Evolutionary conservation across 1,140 invertebrate species (phyloP).

Genomic region (Mercenaria mercenaria): DNA sequence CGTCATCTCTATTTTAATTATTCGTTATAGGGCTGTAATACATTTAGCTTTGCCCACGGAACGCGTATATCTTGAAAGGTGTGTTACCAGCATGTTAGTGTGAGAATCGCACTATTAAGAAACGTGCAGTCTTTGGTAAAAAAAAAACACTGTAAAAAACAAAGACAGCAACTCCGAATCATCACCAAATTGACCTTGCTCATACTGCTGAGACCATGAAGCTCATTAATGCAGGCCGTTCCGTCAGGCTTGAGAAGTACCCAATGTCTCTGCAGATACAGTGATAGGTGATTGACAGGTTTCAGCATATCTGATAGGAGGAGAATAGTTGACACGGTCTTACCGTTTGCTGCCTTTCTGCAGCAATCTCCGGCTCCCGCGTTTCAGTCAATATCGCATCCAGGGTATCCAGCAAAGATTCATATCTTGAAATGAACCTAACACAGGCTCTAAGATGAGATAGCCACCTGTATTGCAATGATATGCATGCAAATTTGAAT

Average conservation of each 20-base stretch:
- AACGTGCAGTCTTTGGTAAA: too few species aligned
- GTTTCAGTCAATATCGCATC: not conserved
- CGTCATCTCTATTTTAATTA: too few species aligned
- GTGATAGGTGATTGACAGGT: conserved; percentile 36
- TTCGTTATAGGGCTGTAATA: too few species aligned
- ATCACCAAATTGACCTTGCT: not conserved
- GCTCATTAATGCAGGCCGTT: not conserved
- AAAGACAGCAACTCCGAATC: conserved; percentile 21
- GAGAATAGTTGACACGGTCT: not conserved
- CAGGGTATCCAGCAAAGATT: conserved; percentile 21
- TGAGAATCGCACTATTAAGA: too few species aligned
- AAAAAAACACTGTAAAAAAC: too few species aligned
- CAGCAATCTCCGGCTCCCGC: not conserved
- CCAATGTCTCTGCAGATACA: conserved; percentile 27
- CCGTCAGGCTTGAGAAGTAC: too few species aligned
- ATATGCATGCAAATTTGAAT: too few species aligned
- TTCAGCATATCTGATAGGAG: too few species aligned
- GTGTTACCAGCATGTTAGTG: too few species aligned
- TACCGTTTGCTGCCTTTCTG: not conserved
- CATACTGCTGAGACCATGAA: not conserved
- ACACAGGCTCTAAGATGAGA: too few species aligned
- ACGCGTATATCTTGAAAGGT: too few species aligned
- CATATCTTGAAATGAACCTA: conserved; percentile 16
- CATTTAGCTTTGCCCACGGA: too few species aligned
- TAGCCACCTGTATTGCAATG: conserved; percentile 53